These are phyloP conservation scores for Euleptes europaea DNA, from an alignment of 2,113 vertebrate genomes.

Conservation along the genomic window DNA sequence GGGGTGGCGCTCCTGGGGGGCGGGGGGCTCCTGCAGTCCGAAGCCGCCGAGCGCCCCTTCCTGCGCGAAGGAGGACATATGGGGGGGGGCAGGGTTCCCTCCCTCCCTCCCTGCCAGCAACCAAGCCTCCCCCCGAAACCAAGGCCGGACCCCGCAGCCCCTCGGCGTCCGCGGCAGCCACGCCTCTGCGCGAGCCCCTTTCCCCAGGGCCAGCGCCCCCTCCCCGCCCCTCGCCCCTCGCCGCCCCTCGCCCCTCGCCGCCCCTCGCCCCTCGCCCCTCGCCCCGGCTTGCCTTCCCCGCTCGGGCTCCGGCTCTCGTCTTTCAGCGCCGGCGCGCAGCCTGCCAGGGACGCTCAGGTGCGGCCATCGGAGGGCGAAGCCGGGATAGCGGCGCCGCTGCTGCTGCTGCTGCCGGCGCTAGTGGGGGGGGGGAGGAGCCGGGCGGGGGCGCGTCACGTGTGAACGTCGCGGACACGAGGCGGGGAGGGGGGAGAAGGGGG, in stretches of 20 bases:
- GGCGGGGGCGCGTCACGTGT: conserved; percentile 10
- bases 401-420: neutral
- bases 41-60: too few relatives aligned
- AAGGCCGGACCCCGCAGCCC: too few relatives aligned
- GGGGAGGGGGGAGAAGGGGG: neutral
- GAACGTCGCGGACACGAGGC: neutral
- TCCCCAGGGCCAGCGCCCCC: too few relatives aligned
- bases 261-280: neutral
- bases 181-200: too few relatives aligned
- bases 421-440: neutral
- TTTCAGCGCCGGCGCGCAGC: neutral
- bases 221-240: accelerated
- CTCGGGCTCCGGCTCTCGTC: accelerated
- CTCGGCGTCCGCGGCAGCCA: too few relatives aligned
- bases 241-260: accelerated
- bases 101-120: too few relatives aligned
- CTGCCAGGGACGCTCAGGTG: neutral
- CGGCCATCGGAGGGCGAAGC: neutral
- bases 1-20: too few relatives aligned
- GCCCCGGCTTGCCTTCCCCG: accelerated
- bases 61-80: too few relatives aligned
- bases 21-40: too few relatives aligned
- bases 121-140: too few relatives aligned
- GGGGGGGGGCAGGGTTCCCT: too few relatives aligned
- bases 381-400: neutral